A percentile compares a stretch with the other conserved stretches of the same genome.
phyloP scores from a whole-genome alignment of 2,113 vertebrate species.

The Calidris pugnax region DNA sequence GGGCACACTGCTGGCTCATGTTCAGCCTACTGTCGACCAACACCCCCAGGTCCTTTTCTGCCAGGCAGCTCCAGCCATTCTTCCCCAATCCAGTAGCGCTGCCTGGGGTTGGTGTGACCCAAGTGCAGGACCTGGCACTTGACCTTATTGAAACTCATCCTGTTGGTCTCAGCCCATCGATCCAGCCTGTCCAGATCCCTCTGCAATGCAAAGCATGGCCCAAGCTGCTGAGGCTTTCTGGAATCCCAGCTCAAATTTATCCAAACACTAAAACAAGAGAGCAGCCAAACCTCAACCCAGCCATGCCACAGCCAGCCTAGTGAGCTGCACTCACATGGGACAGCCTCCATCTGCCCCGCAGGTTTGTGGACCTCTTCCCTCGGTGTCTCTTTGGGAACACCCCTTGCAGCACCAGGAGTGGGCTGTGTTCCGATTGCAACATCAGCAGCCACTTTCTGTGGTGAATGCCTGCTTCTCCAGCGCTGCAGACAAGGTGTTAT shows the following conservation, averaged over 20 bases:
- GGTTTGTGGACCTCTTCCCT: neutral
- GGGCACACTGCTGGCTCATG: no score
- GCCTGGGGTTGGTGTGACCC: no score
- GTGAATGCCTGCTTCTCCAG: neutral
- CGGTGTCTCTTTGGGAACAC: neutral
- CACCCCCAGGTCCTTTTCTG: no score
- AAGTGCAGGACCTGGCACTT: no score
- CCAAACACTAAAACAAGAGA: neutral
- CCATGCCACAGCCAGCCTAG: neutral
- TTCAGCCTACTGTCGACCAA: no score
- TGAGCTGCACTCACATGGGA: neutral
- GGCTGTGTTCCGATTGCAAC: neutral
- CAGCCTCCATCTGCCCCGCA: neutral
- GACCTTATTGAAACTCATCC: no score
- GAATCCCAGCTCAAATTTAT: neutral
- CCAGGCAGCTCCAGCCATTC: no score
- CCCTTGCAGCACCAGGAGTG: neutral
- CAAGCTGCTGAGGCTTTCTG: neutral
- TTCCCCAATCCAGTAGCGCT: no score
- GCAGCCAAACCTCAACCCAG: neutral
- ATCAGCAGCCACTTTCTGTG: neutral
- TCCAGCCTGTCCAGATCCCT: no score
- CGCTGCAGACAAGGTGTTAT: accelerated
- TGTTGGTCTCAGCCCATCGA: no score
- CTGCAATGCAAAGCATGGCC: no score